A percentile compares a stretch with the other conserved stretches of the same genome.
phyloP scores from a whole-genome alignment of 2,888 invertebrate species.

The Rotaria sp. region DNA sequence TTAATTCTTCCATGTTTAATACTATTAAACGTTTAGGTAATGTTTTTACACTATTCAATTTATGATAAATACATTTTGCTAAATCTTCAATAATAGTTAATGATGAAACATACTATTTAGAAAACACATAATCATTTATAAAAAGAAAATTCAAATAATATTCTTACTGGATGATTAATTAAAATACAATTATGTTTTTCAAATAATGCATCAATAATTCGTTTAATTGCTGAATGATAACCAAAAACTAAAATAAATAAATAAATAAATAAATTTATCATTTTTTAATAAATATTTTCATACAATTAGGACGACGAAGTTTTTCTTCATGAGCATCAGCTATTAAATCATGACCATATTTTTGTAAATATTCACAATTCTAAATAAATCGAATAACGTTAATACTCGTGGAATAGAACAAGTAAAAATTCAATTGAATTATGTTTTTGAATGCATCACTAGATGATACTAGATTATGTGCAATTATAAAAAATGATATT shows the following conservation, averaged over 20 bases:
- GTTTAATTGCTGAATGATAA: conserved; percentile 43
- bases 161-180: conserved; percentile 43
- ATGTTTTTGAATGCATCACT: too few species aligned
- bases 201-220: conserved; percentile 41
- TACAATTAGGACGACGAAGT: conserved; percentile 42
- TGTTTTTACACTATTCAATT: background rate
- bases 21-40: background rate
- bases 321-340: conserved; percentile 35
- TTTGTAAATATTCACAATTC: background rate
- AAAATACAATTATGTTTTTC: conserved; percentile 44
- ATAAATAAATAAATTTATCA: too few species aligned
- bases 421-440: too few species aligned
- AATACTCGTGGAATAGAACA: too few species aligned
- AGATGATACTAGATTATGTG: too few species aligned
- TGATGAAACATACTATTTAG: conserved; percentile 43
- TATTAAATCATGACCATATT: conserved; percentile 32
- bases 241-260: conserved; percentile 42
- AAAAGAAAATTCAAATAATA: background rate
- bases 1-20: background rate
- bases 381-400: background rate
- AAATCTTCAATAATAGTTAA: conserved; percentile 44
- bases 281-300: too few species aligned
- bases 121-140: background rate
- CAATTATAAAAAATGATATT: too few species aligned
- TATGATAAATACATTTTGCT: background rate